Evolutionary conservation across 2,113 vertebrate species (phyloP), one percentile per base, ranked within the genome.

Genomic region (Ailurus styani): DNA sequence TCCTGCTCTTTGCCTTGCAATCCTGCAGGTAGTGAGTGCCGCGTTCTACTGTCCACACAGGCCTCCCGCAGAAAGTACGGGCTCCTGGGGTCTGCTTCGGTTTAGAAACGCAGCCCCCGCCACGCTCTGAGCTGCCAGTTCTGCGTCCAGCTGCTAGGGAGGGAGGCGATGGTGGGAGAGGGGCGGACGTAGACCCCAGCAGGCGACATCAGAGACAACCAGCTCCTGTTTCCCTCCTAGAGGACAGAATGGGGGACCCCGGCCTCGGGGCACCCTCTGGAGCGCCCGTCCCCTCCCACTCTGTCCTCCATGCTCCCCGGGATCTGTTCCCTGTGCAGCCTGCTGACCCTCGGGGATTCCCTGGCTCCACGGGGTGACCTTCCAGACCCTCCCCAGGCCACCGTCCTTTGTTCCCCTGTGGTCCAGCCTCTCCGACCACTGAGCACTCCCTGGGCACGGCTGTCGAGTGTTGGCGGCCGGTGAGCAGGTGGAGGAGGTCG

Each of bases 121-220:
- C 8, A 0, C 0, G 6, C 0, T 8, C 25, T n/a, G 37, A 25
- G 57, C 79, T 25, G 57, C 47, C 18, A 3, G n/a, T 6, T 25
- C 20, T 0, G 0, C 3, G 31, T 27, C 40, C 52, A 6, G 42
- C 47, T 27, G n/a, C 27, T 45, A 0, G 7, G 31, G 54, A 10
- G n/a, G 21, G 54, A 13, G n/a, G 21, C 10, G 29, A 12, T 11
- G 2, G 60, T 5, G 31, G 29, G 1, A 1, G 89, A 34, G 55
- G 77, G 7, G 12, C 23, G 15, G 27, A 27, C 13, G 29, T 47
- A 12, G 10, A 29, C 42, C 42, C 42, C 25, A 10, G 73, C 2
- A 1, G 45, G 42, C 7, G 4, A 15, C 42, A 0, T 29, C 14
- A 4, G 42, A 45, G 27, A 42, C 15, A 6, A 3, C 25, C 23